These are phyloP conservation scores for Listronotus bonariensis DNA, from an alignment of 1,140 invertebrate species.

Conservation along the genomic window DNA sequence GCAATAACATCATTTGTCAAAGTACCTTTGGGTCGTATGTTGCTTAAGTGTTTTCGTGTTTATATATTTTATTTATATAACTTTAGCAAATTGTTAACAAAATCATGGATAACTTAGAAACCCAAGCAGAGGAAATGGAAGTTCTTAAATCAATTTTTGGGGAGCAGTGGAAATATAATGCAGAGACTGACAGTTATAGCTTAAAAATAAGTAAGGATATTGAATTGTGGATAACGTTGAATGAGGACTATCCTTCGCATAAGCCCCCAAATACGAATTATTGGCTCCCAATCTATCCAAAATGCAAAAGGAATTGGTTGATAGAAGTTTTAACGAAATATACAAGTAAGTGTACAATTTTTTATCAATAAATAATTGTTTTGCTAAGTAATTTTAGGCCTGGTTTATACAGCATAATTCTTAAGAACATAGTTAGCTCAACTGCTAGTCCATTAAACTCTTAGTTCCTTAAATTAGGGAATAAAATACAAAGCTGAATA, in stretches of 20 bases:
- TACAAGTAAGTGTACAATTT: constrained; percentile 63
- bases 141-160: constrained; percentile 76
- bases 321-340: constrained; percentile 64
- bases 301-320: constrained; percentile 62
- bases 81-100: not conserved
- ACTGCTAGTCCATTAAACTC: too few relatives aligned
- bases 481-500: too few relatives aligned
- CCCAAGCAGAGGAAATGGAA: constrained; percentile 71
- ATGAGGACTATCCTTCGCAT: constrained; percentile 67
- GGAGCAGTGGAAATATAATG: constrained; percentile 68
- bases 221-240: constrained; percentile 64
- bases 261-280: constrained; percentile 72
- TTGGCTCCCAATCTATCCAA: constrained; percentile 72
- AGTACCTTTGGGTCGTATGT: too few relatives aligned
- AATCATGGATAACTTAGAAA: constrained; percentile 41
- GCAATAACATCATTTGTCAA: too few relatives aligned
- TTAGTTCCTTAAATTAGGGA: too few relatives aligned
- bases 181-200: constrained; percentile 60
- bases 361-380: not conserved
- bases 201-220: constrained; percentile 61
- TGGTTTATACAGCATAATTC: too few relatives aligned
- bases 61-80: too few relatives aligned
- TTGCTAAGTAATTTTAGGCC: not conserved
- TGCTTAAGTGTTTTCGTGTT: too few relatives aligned
- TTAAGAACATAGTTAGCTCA: too few relatives aligned